These are phyloP conservation scores for Dryococelus australis DNA, from an alignment of 2,888 invertebrate species.

Conservation along the genomic window DNA sequence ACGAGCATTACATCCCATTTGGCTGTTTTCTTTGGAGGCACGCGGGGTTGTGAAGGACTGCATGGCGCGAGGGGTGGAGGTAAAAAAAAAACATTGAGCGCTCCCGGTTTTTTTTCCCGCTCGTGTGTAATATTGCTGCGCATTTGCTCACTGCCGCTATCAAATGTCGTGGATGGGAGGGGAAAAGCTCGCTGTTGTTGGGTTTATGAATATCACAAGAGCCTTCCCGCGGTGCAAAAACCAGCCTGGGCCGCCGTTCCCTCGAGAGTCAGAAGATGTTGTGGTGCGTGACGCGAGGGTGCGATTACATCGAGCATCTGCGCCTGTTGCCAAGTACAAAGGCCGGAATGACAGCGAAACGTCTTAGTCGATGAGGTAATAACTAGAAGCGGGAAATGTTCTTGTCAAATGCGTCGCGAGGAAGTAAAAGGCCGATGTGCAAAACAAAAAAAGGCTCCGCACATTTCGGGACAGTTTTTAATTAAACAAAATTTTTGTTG, in stretches of 20 bases:
- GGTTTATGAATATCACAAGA: background rate
- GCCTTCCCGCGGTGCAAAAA: background rate
- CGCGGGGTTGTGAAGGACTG: background rate
- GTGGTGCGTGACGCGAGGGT: too few species aligned
- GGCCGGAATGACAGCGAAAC: too few species aligned
- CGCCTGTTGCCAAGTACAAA: too few species aligned
- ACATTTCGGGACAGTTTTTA: too few species aligned
- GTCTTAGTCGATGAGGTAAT: too few species aligned
- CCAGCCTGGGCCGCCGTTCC: background rate
- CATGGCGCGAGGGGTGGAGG: background rate
- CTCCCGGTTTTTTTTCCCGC: constrained; percentile 27
- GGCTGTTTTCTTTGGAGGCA: constrained; percentile 12
- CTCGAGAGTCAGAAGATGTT: too few species aligned
- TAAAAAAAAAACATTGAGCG: background rate
- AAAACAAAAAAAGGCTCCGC: too few species aligned
- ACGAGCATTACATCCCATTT: constrained; percentile 8
- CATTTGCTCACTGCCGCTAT: background rate
- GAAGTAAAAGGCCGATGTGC: too few species aligned
- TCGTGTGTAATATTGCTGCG: background rate
- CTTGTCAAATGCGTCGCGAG: too few species aligned
- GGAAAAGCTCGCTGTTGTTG: background rate
- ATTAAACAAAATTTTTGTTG: too few species aligned
- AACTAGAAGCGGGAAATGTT: too few species aligned
- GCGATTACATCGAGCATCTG: too few species aligned
- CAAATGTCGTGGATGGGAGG: background rate